Evolutionary conservation across 2,888 invertebrate species (phyloP), one percentile per base, ranked within the genome.

Genomic region (Masnerella sp.): DNA sequence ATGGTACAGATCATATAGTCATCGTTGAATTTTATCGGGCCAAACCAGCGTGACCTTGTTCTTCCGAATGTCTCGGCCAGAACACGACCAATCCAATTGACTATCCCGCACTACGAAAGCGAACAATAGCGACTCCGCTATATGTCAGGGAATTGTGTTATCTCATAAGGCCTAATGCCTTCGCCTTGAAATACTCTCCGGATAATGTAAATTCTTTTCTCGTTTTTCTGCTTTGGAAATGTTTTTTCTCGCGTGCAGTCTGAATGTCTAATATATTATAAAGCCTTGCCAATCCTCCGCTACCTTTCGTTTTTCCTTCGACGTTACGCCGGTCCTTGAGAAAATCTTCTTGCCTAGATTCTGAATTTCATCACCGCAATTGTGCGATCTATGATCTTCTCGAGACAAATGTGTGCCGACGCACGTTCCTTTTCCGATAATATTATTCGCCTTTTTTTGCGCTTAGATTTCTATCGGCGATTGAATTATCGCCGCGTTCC

Each of bases 231-330:
- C 65, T 49, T 56, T 51, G n/a, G n/a, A 32, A 20, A 38, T 15
- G 22, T 36, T 43, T 49, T 54, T 52, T 58, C 45, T 18, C 14
- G 5, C 14, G 30, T 56, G 49, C 61, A 71, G 51, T 71, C 70
- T 45, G 49, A 65, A 54, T 71, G 51, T 61, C 65, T 71, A 52
- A 74, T 71, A 52, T 42, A 49, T 43, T 70, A 47, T 58, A 70
- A 74, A 70, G 38, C 71, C 62, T 64, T 64, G 65, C 67, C 67
- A 49, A 61, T 69, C 76, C 58, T 69, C 52, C 64, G 69, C 69
- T 76, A 82, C 85, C 86, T 87, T 86, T 87, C 87, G 83, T 86
- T 87, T 87, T 86, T 84, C 86, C 83, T 79, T 82, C 85, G 79
- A 80, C 76, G 82, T 80, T 82, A 73, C 2, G 47, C 67, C 32